A percentile compares a stretch with the other conserved stretches of the same genome.
phyloP scores from a whole-genome alignment of 2,888 invertebrate genomes.

The Elysia crispata region DNA sequence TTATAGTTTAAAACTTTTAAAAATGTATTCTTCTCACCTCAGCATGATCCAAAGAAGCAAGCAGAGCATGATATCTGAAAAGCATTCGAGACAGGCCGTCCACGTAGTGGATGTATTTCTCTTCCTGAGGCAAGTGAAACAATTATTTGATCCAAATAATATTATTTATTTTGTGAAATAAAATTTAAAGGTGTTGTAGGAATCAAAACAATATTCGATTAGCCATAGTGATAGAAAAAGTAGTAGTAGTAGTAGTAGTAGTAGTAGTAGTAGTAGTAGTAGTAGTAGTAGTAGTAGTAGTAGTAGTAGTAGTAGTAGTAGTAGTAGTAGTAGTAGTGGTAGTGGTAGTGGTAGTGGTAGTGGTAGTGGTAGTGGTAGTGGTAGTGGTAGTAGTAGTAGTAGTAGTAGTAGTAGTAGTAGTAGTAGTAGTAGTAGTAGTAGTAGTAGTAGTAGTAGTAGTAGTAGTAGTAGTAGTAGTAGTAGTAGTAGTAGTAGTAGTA shows the following conservation, averaged over 20 bases:
- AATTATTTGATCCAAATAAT: too few species aligned
- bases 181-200: too few species aligned
- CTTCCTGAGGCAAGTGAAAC: slow-evolving; percentile 70
- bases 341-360: neutral
- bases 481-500: neutral
- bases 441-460: slow-evolving; percentile 9
- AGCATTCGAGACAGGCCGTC: slow-evolving; percentile 77
- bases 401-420: slow-evolving; percentile 9
- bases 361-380: neutral
- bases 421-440: slow-evolving; percentile 9
- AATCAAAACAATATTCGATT: too few species aligned
- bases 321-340: slow-evolving; percentile 33
- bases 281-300: slow-evolving; percentile 45
- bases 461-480: neutral
- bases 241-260: slow-evolving; percentile 44
- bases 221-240: neutral
- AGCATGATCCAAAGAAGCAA: slow-evolving; percentile 83
- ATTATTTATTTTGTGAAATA: too few species aligned
- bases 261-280: slow-evolving; percentile 45
- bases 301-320: slow-evolving; percentile 46
- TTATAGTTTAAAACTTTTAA: too few species aligned
- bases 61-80: slow-evolving; percentile 80
- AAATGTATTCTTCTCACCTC: slow-evolving; percentile 83
- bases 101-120: slow-evolving; percentile 77
- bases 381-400: too few species aligned